Conservation (phyloP, 1,140 invertebrate species). For the Drosophila virilis region DNA sequence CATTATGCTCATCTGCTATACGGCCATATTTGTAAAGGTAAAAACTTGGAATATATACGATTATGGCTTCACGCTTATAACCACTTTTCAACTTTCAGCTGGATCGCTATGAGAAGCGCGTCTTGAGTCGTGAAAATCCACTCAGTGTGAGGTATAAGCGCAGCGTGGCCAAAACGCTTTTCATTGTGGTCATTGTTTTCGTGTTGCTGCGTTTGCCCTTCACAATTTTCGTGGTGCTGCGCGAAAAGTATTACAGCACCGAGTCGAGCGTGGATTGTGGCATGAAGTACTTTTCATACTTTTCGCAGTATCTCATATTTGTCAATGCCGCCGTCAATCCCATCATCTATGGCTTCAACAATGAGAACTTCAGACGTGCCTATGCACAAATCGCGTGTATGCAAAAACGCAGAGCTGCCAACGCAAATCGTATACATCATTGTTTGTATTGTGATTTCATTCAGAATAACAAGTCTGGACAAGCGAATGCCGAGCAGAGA, state of each 20-base stretch:
- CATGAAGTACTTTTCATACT: slow-evolving; percentile 87
- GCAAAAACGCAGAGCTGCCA: slow-evolving; percentile 31
- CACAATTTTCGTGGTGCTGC: slow-evolving; percentile 87
- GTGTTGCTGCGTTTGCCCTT: slow-evolving; percentile 89
- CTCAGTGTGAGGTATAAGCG: slow-evolving; percentile 87
- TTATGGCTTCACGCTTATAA: background rate
- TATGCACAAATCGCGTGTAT: slow-evolving; percentile 78
- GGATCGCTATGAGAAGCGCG: slow-evolving; percentile 86
- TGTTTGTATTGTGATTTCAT: slow-evolving; percentile 68
- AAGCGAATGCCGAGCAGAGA: background rate
- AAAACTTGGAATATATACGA: background rate
- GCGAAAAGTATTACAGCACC: slow-evolving; percentile 84
- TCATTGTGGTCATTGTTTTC: slow-evolving; percentile 88
- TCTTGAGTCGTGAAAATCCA: slow-evolving; percentile 85
- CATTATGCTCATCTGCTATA: slow-evolving; percentile 89
- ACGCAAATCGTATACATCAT: background rate
- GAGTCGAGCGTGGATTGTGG: slow-evolving; percentile 84
- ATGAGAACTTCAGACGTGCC: slow-evolving; percentile 88
- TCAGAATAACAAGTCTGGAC: slow-evolving; percentile 3
- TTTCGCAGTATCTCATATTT: slow-evolving; percentile 88
- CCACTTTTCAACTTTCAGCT: slow-evolving; percentile 67
- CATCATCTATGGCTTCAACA: slow-evolving; percentile 90
- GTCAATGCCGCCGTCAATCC: slow-evolving; percentile 90
- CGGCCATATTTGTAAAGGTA: slow-evolving; percentile 88
- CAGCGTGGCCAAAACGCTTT: slow-evolving; percentile 89